Evolutionary conservation across 1,140 invertebrate species (phyloP).

Genomic region (Mactra quadrangularis): DNA sequence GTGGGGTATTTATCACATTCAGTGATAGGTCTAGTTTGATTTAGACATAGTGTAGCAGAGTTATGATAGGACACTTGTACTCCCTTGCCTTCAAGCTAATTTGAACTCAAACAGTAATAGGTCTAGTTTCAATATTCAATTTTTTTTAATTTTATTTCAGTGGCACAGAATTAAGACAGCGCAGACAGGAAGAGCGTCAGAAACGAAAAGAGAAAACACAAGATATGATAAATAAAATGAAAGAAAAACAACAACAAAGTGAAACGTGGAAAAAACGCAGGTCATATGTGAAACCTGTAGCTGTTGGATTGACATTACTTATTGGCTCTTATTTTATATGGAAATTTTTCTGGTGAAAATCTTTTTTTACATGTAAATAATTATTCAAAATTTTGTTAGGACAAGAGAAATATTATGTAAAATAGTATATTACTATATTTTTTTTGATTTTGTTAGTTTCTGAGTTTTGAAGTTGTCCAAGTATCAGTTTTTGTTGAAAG

Average conservation of each 20-base stretch:
- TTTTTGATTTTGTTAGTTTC: too few relatives aligned
- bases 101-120: too few relatives aligned
- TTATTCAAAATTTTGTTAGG: too few relatives aligned
- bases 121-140: not conserved
- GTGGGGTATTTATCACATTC: too few relatives aligned
- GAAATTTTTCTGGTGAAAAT: conserved; percentile 31
- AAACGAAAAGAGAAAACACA: conserved; percentile 57
- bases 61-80: too few relatives aligned
- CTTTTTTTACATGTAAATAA: not conserved
- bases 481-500: too few relatives aligned
- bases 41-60: too few relatives aligned
- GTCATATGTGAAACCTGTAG: conserved; percentile 51
- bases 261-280: conserved; percentile 54
- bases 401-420: too few relatives aligned
- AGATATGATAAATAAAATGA: conserved; percentile 50
- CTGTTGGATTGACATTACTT: conserved; percentile 41
- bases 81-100: too few relatives aligned
- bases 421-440: too few relatives aligned
- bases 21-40: too few relatives aligned
- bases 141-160: conserved; percentile 17
- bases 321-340: conserved; percentile 43
- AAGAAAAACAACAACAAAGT: conserved; percentile 47
- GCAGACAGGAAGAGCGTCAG: conserved; percentile 47
- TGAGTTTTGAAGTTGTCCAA: too few relatives aligned
- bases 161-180: conserved; percentile 45